phyloP scores from a whole-genome alignment of 2,797 vertebrate species.

The Myotis vivesi region DNA sequence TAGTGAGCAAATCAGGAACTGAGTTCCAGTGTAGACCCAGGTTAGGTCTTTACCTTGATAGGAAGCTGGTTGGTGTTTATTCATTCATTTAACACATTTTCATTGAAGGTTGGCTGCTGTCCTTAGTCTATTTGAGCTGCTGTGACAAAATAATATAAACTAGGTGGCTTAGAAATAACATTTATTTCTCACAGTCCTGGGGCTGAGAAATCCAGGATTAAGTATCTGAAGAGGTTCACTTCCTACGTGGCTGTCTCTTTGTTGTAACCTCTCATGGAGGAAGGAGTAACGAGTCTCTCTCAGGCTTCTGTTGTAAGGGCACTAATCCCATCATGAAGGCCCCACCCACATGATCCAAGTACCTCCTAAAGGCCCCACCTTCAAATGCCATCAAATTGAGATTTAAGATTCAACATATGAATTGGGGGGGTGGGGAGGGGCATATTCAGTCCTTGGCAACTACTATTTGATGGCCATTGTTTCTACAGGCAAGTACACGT shows the following conservation, averaged over 20 bases:
- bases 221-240: no score
- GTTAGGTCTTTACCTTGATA: neutral
- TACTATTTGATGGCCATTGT: fast-evolving
- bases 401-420: neutral
- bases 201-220: neutral
- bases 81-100: neutral
- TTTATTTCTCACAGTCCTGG: neutral
- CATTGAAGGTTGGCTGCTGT: neutral
- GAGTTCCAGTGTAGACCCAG: neutral
- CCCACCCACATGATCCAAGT: neutral
- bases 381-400: neutral
- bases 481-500: neutral
- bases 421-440: no score
- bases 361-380: neutral
- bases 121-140: neutral
- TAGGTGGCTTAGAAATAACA: neutral
- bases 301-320: neutral
- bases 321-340: neutral
- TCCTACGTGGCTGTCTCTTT: neutral
- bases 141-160: neutral
- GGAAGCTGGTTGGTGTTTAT: neutral
- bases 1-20: neutral
- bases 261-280: neutral
- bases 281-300: neutral
- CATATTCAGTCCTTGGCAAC: neutral